Percentiles rank a stretch among this genome's conserved stretches.
phyloP scores from a whole-genome alignment of 2,113 vertebrate genomes.

The Tursiops truncatus region DNA sequence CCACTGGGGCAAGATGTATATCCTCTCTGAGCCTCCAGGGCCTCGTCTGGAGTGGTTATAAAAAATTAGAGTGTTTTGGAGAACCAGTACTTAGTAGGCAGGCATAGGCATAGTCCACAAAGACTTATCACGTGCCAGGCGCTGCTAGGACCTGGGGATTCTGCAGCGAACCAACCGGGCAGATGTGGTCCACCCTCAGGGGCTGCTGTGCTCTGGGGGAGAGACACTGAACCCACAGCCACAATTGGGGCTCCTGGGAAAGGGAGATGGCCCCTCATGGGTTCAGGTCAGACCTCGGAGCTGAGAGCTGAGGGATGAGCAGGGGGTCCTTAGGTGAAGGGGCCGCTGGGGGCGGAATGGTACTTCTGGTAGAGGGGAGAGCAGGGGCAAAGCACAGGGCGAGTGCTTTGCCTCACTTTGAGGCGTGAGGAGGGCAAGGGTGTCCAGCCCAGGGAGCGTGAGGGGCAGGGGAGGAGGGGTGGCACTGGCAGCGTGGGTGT shows the following conservation, averaged over 20 bases:
- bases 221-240: neutral
- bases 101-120: neutral
- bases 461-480: neutral
- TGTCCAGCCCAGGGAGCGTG: accelerated
- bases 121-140: neutral
- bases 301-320: neutral
- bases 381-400: neutral
- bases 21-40: neutral
- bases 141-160: neutral
- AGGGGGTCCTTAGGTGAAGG: neutral
- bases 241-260: neutral
- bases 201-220: neutral
- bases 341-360: neutral
- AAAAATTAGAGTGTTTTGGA: neutral
- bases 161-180: neutral
- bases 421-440: neutral
- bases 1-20: neutral
- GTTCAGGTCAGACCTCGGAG: neutral
- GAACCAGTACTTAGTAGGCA: neutral
- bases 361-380: neutral
- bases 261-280: neutral
- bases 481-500: accelerated
- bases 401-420: neutral
- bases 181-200: neutral
- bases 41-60: neutral